Evolutionary conservation across 2,113 vertebrate species (phyloP).

Genomic region (Melanotaenia duboulayi): DNA sequence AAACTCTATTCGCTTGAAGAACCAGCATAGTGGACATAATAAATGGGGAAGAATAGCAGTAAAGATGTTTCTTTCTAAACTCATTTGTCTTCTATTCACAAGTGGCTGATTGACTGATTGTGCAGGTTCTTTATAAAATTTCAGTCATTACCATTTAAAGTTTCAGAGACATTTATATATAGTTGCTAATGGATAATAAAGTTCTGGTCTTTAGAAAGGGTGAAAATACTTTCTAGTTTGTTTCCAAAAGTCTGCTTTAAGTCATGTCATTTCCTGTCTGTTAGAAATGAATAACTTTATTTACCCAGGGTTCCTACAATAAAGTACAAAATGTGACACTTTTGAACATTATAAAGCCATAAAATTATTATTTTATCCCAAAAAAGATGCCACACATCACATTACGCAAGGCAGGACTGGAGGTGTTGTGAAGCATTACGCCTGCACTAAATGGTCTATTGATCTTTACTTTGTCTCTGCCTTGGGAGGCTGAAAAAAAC

Average conservation of each 20-base stretch:
- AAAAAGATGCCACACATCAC: not conserved
- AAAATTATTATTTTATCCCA: not conserved
- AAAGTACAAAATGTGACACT: not conserved
- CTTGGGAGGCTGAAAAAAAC: not conserved
- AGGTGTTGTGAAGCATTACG: constrained; percentile 1
- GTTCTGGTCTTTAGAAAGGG: not conserved
- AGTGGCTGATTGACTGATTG: no score
- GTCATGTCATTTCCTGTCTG: not conserved
- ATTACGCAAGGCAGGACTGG: not conserved
- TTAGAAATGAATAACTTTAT: constrained; percentile 3
- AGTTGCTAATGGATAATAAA: not conserved
- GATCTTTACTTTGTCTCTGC: constrained; percentile 7
- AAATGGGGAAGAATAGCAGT: constrained; percentile 7
- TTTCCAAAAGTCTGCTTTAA: not conserved
- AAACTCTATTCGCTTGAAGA: constrained; percentile 49
- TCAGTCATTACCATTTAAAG: not conserved
- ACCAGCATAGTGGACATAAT: constrained; percentile 11
- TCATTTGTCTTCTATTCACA: not conserved
- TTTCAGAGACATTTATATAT: not conserved
- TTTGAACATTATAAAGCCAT: not conserved
- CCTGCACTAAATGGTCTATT: constrained; percentile 33
- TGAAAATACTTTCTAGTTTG: not conserved
- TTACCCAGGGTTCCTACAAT: not conserved
- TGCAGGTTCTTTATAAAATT: not conserved
- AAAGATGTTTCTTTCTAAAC: not conserved